Evolutionary conservation across 2,888 invertebrate species (phyloP).

Genomic region (Synanthedon andrenaeformis): DNA sequence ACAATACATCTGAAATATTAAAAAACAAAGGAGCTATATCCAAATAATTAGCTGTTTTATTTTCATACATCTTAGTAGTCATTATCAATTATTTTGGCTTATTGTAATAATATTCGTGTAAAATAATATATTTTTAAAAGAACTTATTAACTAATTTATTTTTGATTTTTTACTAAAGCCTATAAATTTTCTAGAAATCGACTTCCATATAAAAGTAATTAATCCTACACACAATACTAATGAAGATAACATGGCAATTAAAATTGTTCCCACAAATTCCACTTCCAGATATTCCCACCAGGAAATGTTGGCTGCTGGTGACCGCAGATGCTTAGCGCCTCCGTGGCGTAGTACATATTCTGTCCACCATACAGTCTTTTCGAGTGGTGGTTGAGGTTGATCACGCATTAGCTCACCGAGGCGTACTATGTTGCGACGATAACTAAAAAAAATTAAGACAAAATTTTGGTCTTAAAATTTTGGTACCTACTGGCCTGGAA

Average conservation of each 20-base stretch:
- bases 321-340: constrained; percentile 40
- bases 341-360: constrained; percentile 50
- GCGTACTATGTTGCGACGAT: constrained; percentile 16
- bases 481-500: too few species aligned
- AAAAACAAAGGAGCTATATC: too few species aligned
- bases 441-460: constrained; percentile 9
- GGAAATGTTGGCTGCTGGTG: constrained; percentile 28
- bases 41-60: too few species aligned
- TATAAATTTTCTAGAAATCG: not conserved
- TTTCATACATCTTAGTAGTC: too few species aligned
- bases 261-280: constrained; percentile 11
- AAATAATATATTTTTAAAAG: too few species aligned
- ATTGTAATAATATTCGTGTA: too few species aligned
- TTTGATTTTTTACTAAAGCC: not conserved
- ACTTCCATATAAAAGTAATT: not conserved
- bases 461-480: too few species aligned
- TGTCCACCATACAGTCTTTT: constrained; percentile 58
- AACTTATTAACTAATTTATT: not conserved
- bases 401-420: constrained; percentile 12
- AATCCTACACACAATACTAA: not conserved
- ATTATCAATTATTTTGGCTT: too few species aligned
- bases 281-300: constrained; percentile 22
- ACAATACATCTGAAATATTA: too few species aligned
- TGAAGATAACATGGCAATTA: not conserved
- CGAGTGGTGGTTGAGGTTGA: constrained; percentile 15